Base-by-base conservation (phyloP, 2,888 invertebrate genomes). In the Heliothis peltigera region DNA sequence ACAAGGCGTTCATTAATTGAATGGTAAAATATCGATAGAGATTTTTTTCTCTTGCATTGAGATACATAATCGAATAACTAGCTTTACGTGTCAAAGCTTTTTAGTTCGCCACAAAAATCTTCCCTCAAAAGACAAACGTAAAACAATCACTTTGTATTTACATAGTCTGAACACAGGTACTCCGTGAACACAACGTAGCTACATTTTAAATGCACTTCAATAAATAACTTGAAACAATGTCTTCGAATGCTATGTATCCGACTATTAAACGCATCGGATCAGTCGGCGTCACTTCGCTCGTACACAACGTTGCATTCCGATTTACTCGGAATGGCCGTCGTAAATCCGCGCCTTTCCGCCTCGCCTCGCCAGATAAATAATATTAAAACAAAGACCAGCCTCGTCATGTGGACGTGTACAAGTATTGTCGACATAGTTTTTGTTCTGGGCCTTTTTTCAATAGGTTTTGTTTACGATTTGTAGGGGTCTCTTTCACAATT, bases 331-430 rank as follows among this genome's bases (percentile, higher is more conserved):
- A 79, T 77, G 74, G 74, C 48, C 58, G 74, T 82, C 82, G 81
- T 82, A 82, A 82, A 82, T 81, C 74, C 80, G 58, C 62, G 60
- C 70, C 66, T 71, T 71, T 65, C 65, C 66, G 71, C 64, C 63
- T 65, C 80, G 71, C 55, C 53, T 69, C 67, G 69, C 52, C 66
- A 67, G 73, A 81, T 82, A 83, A 83, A 83, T 83, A 82, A 79
- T 82, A 81, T 81, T 75, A 73, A 78, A 83, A 81, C 77, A 77
- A 79, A 80, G 52, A 72, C 73, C 69, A 68, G 75, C 54, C 46
- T 53, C 52, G 61, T 57, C 56, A 52, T 62, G 64, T 52, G 58
- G 53, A 60, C 56, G 39, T 64, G 64, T 48, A 65, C 28, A 58
- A 47, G 18, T 28, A 46, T 51, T 60, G 54, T 54, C 8, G 19